phyloP scores from a whole-genome alignment of 2,797 vertebrate species.

The Atherinosoma microstoma region DNA sequence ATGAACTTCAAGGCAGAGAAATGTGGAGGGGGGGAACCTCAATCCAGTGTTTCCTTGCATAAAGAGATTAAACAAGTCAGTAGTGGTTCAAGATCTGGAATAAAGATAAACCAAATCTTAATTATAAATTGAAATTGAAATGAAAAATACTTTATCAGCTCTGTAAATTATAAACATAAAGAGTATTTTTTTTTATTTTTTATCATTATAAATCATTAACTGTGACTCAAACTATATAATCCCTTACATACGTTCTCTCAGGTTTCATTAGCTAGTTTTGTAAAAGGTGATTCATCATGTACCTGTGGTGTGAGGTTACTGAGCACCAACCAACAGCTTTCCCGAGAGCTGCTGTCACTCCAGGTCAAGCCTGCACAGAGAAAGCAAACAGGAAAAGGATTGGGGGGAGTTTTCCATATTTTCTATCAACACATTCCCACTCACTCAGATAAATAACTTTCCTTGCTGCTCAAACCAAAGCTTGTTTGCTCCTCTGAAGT shows the following conservation, averaged over 20 bases:
- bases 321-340: slow-evolving; percentile 98
- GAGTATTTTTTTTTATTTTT: too few species aligned
- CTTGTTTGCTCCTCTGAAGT: slow-evolving; percentile 2
- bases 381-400: slow-evolving; percentile 17
- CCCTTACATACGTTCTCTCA: not conserved
- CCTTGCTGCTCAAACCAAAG: not conserved
- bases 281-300: slow-evolving; percentile 24
- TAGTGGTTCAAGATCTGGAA: not conserved
- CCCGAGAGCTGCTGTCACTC: slow-evolving; percentile 93
- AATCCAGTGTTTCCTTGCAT: too few species aligned
- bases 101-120: not conserved
- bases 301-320: slow-evolving; percentile 99
- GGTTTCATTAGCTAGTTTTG: not conserved
- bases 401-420: slow-evolving; percentile 9
- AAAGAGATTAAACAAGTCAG: not conserved
- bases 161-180: too few species aligned
- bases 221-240: too few species aligned
- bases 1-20: slow-evolving; percentile 1
- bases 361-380: slow-evolving; percentile 87
- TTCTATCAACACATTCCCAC: slow-evolving; percentile 68
- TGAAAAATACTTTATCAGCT: too few species aligned
- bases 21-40: too few species aligned
- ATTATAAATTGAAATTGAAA: not conserved
- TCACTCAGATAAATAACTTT: slow-evolving; percentile 29
- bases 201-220: too few species aligned